Evolutionary conservation across 2,888 invertebrate species (phyloP), one percentile per base, ranked within the genome.

Genomic region (Rhorus exstirpatorius): DNA sequence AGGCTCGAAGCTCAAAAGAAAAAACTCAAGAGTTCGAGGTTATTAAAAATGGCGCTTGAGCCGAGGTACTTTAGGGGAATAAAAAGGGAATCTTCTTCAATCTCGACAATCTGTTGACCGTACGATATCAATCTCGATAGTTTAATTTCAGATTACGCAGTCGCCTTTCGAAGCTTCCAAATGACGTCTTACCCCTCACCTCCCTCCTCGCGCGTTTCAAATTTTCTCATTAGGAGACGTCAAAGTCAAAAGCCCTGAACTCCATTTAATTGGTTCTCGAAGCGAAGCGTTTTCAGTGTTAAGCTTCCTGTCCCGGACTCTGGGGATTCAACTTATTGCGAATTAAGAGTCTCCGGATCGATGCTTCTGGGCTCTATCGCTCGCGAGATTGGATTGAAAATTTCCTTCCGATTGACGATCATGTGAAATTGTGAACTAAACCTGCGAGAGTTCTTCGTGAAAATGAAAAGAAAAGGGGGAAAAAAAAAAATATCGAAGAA

Each of bases 191-290:
- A 31, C 3, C 31, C 6, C 2, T 31, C 31, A 6, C 31, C 6
- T 31, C 31, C 6, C 6, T 35, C n/a, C 19, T n/a, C 19, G 17
- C 49, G n/a, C 10, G 10, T 35, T 14, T 17, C 14, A 14, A 35
- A 53, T 68, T 53, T 68, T 53, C 53, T 68, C 68, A 68, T 68
- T 68, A 68, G 3, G 49, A 41, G 10, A 3, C 38, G 68, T 53
- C 51, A 68, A 68, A 38, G 68, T 53, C 51, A 26, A 26, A 53
- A 38, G 3, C 35, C 68, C 53, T 17, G 53, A 53, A 51, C 38
- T 53, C 24, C n/a, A 35, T 67, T 67, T 67, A 67, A 67, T 67
- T 67, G 67, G 31, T 67, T 49, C 26, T 17, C n/a, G 35, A 19
- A 4, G 12, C 10, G 24, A 65, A 46, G 17, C 3, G 49, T 19